A percentile compares a stretch with the other conserved stretches of the same genome.
These are phyloP conservation scores for Garra rufa DNA, from an alignment of 2,113 vertebrate species.

Conservation along the genomic window DNA sequence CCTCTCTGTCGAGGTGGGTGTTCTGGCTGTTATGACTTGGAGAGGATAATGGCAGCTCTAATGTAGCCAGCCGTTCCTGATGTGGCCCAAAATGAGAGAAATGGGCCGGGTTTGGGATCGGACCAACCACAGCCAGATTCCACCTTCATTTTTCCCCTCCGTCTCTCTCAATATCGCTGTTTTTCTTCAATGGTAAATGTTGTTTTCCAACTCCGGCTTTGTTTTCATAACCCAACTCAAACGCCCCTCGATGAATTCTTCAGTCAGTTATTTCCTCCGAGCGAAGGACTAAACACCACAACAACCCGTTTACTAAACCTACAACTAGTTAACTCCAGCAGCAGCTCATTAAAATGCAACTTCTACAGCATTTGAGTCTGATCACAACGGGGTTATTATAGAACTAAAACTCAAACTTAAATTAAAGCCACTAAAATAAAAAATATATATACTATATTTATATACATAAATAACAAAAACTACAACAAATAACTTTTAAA, in stretches of 20 bases:
- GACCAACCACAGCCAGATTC: constrained; percentile 68
- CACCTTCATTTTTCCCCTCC: constrained; percentile 57
- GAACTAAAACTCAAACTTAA: no score
- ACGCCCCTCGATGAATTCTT: neutral
- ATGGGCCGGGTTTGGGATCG: constrained; percentile 59
- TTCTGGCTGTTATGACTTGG: constrained; percentile 88
- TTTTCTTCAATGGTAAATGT: constrained; percentile 76
- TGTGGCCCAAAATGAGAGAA: constrained; percentile 38
- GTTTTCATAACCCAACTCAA: constrained; percentile 73
- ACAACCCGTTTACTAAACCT: neutral
- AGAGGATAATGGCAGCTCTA: constrained; percentile 85
- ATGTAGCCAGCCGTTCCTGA: constrained; percentile 81
- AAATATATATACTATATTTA: no score
- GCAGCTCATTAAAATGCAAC: neutral
- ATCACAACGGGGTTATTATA: no score
- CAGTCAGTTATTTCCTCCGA: constrained; percentile 35
- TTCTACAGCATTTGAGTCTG: neutral
- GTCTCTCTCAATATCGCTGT: constrained; percentile 62
- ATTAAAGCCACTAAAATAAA: no score
- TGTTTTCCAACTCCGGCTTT: constrained; percentile 75
- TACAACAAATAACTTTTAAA: no score
- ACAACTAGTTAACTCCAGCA: neutral
- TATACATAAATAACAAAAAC: no score
- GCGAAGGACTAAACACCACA: neutral
- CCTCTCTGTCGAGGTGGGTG: constrained; percentile 80